Percentiles rank a stretch among this genome's conserved stretches.
Evolutionary conservation across 2,888 invertebrate genomes (phyloP).

Genomic region (Alviniconcha strummeri): DNA sequence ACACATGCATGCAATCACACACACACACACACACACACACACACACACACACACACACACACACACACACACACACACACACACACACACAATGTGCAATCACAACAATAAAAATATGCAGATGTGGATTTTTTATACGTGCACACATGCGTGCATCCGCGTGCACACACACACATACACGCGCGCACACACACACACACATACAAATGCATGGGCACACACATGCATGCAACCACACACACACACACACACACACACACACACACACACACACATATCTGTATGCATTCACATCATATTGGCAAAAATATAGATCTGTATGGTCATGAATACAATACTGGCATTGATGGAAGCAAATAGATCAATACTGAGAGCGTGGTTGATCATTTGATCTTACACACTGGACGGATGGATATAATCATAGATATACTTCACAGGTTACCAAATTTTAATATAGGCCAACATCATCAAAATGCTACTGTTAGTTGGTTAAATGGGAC

Average conservation of each 20-base stretch:
- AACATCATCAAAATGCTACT: too few relatives aligned
- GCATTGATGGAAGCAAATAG: neutral
- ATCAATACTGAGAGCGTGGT: neutral
- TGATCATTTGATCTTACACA: too few relatives aligned
- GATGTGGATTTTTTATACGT: too few relatives aligned
- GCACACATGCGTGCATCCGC: too few relatives aligned
- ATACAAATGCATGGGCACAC: neutral
- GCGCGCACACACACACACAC: too few relatives aligned
- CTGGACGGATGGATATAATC: too few relatives aligned
- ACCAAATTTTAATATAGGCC: too few relatives aligned
- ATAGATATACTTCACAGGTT: too few relatives aligned
- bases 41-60: slow-evolving; percentile 11
- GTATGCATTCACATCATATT: neutral
- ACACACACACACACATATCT: neutral
- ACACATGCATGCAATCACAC: neutral
- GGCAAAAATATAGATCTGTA: neutral
- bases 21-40: neutral
- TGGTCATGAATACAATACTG: neutral
- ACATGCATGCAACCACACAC: neutral
- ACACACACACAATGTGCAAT: neutral
- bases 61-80: neutral
- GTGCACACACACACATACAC: too few relatives aligned
- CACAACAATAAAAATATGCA: too few relatives aligned
- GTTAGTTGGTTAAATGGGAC: too few relatives aligned
- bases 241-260: neutral